These are phyloP conservation scores for Agapostemon virescens DNA, from an alignment of 2,888 invertebrate species.

Conservation along the genomic window DNA sequence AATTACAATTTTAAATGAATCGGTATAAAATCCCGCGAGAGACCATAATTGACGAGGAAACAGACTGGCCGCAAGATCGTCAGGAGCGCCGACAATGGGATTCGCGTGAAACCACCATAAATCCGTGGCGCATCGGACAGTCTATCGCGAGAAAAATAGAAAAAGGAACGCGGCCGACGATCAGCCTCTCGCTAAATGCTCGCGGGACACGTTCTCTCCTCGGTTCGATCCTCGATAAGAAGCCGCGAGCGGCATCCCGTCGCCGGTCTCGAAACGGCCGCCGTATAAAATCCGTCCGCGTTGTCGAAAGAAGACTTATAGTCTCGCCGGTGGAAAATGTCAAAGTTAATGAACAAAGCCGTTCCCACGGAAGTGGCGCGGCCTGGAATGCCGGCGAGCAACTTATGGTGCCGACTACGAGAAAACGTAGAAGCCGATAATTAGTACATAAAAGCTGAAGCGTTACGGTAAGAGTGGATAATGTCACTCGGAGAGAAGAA, in stretches of 20 bases:
- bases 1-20: not conserved
- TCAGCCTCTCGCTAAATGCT: not conserved
- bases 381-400: conserved; percentile 55
- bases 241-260: conserved; percentile 11
- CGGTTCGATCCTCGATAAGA: not conserved
- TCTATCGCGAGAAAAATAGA: not conserved
- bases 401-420: conserved; percentile 49
- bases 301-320: conserved; percentile 54
- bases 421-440: conserved; percentile 57
- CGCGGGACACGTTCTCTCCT: conserved; percentile 1
- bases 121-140: not conserved
- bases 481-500: conserved; percentile 37
- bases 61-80: not conserved
- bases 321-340: conserved; percentile 49
- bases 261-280: conserved; percentile 7
- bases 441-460: conserved; percentile 56
- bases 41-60: not conserved
- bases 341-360: conserved; percentile 62
- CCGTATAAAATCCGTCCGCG: not conserved
- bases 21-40: not conserved
- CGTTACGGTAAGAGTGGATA: conserved; percentile 52
- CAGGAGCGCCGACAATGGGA: not conserved
- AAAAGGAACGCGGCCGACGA: not conserved
- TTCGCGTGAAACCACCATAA: conserved; percentile 1
- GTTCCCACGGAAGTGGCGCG: conserved; percentile 61